These are phyloP conservation scores for Volucella zonaria DNA, from an alignment of 2,888 invertebrate genomes.

Conservation along the genomic window DNA sequence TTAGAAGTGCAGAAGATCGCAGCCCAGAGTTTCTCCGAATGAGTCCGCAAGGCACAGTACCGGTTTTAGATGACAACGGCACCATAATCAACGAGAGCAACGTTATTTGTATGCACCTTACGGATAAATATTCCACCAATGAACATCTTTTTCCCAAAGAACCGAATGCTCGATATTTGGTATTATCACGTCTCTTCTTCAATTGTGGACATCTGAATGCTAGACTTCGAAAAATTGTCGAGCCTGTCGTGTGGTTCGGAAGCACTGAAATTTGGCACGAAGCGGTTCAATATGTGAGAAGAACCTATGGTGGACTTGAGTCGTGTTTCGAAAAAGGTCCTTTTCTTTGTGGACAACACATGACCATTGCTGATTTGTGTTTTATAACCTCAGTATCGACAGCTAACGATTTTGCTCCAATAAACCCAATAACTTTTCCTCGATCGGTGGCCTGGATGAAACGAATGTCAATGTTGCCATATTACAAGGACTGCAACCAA, in stretches of 20 bases:
- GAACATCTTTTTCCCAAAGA: conserved; percentile 85
- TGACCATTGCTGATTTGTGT: conserved; percentile 83
- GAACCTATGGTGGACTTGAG: conserved; percentile 82
- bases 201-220: conserved; percentile 80
- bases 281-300: conserved; percentile 82
- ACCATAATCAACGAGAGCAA: conserved; percentile 81
- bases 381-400: conserved; percentile 82
- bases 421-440: conserved; percentile 82
- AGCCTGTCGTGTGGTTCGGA: conserved; percentile 81
- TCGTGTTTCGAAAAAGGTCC: conserved; percentile 76
- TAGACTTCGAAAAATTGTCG: conserved; percentile 79
- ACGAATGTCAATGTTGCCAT: conserved; percentile 81
- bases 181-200: conserved; percentile 81
- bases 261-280: conserved; percentile 80
- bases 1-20: no score
- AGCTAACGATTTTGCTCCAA: conserved; percentile 81
- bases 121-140: conserved; percentile 83
- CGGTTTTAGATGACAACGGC: conserved; percentile 80
- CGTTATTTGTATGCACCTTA: conserved; percentile 83
- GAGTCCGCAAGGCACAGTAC: conserved; percentile 84
- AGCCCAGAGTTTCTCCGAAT: conserved; percentile 79
- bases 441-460: conserved; percentile 81
- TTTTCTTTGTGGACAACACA: conserved; percentile 79
- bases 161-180: conserved; percentile 82
- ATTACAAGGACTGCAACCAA: conserved; percentile 82